Evolutionary conservation across 1,140 invertebrate genomes (phyloP), one percentile per base, ranked within the genome.

Genomic region (Bombus picipes): DNA sequence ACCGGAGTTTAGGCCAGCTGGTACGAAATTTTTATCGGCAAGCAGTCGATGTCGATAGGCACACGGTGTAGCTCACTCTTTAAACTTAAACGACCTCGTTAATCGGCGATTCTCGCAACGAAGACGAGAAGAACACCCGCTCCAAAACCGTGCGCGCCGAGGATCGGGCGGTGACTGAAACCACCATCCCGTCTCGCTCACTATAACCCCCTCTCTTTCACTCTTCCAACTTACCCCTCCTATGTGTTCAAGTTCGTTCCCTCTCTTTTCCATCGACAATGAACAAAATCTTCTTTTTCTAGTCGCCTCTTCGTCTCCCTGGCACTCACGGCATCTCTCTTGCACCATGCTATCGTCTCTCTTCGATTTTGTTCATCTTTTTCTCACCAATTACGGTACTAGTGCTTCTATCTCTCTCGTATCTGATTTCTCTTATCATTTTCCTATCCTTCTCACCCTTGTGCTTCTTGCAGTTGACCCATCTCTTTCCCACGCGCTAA

Each of bases 101-200:
- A 89, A 81, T 86, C 72, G 81, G n/a, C 73, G 57, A 88, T 85
- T 79, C 41, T 80, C 85, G 81, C 76, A 66, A 87, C 81, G 84
- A 85, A n/a, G 10, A 78, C 78, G 85, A 90, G 88, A 92, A 81
- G 37, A 87, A 81, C 83, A 84, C 76, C 75, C 84, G 77, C 75
- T 91, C 87, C 83, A 68, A 92, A 88, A 94, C 90, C 91, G 92
- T 93, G 90, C 94, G 94, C 94, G 92, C 94, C 94, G 94, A 94
- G 87, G 90, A 92, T 94, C 94, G 94, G 94, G 94, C 94, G 94
- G 94, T 93, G 93, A 95, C 94, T 95, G 94, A 94, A 91, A 87
- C 86, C 88, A 85, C 89, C 81, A 76, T 89, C 43, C 89, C 88
- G 87, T 90, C 92, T 92, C 89, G 90, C 86, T 89, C 85, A 73